phyloP scores from a whole-genome alignment of 2,888 invertebrate species.

The Meteorus colon region DNA sequence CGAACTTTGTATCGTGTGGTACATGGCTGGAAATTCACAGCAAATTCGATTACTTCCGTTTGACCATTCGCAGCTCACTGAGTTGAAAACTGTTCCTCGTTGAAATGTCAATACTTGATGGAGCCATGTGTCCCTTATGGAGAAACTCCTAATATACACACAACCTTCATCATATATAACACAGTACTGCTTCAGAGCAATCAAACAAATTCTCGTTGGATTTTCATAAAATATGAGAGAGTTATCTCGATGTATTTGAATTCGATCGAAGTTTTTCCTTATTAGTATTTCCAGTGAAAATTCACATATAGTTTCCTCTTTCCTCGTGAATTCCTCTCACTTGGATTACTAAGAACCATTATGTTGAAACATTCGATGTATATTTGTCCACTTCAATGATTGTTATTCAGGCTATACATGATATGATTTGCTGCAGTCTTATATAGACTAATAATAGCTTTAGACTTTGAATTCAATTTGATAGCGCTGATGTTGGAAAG shows the following conservation, averaged over 20 bases:
- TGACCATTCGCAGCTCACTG: neutral
- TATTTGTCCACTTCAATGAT: slow-evolving; percentile 12
- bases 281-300: neutral
- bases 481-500: neutral
- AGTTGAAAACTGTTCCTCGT: neutral
- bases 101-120: neutral
- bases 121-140: neutral
- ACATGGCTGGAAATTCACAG: neutral
- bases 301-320: neutral
- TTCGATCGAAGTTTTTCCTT: neutral
- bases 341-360: neutral
- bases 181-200: neutral
- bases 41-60: neutral
- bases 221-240: neutral
- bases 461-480: neutral
- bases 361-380: neutral
- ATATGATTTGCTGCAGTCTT: slow-evolving; percentile 9
- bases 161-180: neutral
- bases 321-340: neutral
- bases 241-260: neutral
- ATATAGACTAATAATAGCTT: neutral
- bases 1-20: neutral
- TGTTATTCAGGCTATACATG: slow-evolving; percentile 25
- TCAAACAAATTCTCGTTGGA: neutral
- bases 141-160: neutral